Evolutionary conservation across 2,113 vertebrate genomes (phyloP).

Genomic region (Corynorhinus townsendii): DNA sequence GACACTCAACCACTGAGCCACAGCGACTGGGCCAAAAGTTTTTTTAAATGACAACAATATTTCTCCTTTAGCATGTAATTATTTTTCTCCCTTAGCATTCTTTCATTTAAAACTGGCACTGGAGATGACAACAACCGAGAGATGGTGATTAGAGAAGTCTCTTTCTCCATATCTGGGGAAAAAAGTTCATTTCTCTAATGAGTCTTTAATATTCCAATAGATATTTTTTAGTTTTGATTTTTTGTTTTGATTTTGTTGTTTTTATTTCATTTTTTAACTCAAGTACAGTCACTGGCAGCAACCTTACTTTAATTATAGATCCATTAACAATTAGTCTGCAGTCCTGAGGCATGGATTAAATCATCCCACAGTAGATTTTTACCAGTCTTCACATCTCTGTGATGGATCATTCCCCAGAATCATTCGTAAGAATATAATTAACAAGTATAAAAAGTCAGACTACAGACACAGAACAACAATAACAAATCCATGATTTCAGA

Average conservation of each 20-base stretch:
- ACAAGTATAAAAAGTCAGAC: neutral
- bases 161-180: neutral
- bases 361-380: neutral
- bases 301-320: neutral
- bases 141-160: neutral
- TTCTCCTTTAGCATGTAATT: neutral
- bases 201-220: neutral
- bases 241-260: neutral
- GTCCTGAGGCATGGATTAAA: neutral
- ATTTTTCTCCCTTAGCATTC: neutral
- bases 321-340: neutral
- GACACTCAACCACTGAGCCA: too few relatives aligned
- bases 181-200: neutral
- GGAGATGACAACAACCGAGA: neutral
- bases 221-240: neutral
- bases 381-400: neutral
- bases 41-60: neutral
- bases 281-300: neutral
- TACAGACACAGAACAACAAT: neutral
- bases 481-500: neutral
- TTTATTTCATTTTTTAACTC: slow-evolving; percentile 1
- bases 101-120: neutral
- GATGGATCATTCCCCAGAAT: neutral
- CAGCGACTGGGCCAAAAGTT: neutral
- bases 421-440: slow-evolving; percentile 33